Conservation (phyloP, 2,888 invertebrate species). For the Mimachlamys varia region DNA sequence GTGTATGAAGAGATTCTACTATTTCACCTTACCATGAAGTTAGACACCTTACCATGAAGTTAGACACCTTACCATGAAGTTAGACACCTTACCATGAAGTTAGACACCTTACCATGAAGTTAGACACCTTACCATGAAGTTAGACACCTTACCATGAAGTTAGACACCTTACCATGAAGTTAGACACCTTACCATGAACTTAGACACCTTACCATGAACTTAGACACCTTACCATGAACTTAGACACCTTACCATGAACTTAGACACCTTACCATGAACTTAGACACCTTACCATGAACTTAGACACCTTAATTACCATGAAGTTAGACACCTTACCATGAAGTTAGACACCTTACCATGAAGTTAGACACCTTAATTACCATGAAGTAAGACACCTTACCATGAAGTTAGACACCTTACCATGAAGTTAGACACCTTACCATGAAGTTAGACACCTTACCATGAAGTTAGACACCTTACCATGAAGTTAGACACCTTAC, state of each 20-base stretch:
- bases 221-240: constrained; percentile 89
- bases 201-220: constrained; percentile 89
- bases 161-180: constrained; percentile 89
- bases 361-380: too few relatives aligned
- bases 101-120: constrained; percentile 89
- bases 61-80: constrained; percentile 89
- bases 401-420: constrained; percentile 89
- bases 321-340: constrained; percentile 89
- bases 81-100: constrained; percentile 89
- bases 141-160: constrained; percentile 89
- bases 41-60: constrained; percentile 89
- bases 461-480: constrained; percentile 89
- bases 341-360: constrained; percentile 89
- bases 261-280: constrained; percentile 89
- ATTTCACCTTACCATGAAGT: too few relatives aligned
- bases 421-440: constrained; percentile 89
- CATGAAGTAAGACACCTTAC: constrained; percentile 86
- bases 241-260: constrained; percentile 89
- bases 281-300: constrained; percentile 89
- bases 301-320: too few relatives aligned
- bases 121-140: constrained; percentile 89
- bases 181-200: constrained; percentile 89
- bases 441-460: constrained; percentile 89
- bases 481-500: constrained; percentile 89
- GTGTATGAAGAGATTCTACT: too few relatives aligned